These are phyloP conservation scores for Daubentonia madagascariensis DNA, from an alignment of 2,113 vertebrate genomes.

Conservation along the genomic window DNA sequence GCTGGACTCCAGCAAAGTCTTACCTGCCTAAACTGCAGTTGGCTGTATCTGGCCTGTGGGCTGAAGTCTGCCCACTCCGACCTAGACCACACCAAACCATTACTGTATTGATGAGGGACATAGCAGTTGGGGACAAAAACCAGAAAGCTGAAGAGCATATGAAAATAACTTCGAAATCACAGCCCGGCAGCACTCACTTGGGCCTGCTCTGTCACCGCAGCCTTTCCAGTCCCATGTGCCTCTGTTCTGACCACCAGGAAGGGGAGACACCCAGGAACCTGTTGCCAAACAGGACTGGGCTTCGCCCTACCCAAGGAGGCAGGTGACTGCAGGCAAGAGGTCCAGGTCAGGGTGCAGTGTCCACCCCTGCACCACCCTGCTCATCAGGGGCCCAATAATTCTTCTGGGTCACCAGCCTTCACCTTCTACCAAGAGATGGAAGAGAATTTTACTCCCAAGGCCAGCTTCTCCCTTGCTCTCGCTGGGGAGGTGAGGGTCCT, in stretches of 20 bases:
- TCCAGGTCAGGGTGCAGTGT: neutral
- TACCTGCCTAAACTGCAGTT: neutral
- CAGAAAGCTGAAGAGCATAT: neutral
- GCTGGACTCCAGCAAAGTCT: neutral
- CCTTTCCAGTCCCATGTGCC: neutral
- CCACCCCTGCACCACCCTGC: no score
- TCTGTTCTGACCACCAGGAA: neutral
- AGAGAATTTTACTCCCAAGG: neutral
- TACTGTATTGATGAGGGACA: neutral
- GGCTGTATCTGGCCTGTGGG: neutral
- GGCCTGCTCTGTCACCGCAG: neutral
- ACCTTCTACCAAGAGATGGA: neutral
- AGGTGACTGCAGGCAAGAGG: neutral
- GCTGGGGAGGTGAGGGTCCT: neutral
- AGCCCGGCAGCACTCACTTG: neutral
- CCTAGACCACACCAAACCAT: neutral
- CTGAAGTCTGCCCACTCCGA: neutral
- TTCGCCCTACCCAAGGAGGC: neutral
- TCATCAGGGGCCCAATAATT: neutral
- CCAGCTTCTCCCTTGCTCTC: neutral
- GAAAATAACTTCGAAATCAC: neutral
- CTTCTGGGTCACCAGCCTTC: neutral
- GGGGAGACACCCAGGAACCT: neutral
- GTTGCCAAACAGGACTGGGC: neutral
- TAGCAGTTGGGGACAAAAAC: neutral